Conservation (phyloP, 1,140 invertebrate species). For the Psix sp. region DNA sequence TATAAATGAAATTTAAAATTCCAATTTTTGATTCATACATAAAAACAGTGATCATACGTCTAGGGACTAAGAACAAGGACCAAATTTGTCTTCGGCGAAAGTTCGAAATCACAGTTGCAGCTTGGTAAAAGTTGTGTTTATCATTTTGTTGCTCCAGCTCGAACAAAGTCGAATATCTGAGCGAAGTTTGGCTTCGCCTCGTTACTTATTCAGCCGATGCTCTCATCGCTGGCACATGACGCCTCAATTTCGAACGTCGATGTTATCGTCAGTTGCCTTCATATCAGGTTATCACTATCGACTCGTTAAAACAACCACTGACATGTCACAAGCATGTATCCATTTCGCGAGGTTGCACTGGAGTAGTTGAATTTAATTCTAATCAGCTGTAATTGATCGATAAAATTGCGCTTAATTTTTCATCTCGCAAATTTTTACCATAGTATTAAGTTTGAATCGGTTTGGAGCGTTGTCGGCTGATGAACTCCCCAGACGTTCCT, state of each 20-base stretch:
- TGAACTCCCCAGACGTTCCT: constrained; percentile 18
- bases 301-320: constrained; percentile 25
- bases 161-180: constrained; percentile 24
- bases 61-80: too few relatives aligned
- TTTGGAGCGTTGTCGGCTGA: background rate
- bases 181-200: constrained; percentile 24
- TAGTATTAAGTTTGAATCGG: constrained; percentile 24
- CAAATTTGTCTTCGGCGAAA: too few relatives aligned
- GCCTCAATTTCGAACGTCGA: constrained; percentile 18
- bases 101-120: constrained; percentile 33
- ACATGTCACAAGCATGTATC: constrained; percentile 27
- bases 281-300: constrained; percentile 19
- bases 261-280: constrained; percentile 47
- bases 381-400: constrained; percentile 14
- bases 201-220: constrained; percentile 37
- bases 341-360: background rate
- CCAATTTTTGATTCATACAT: too few relatives aligned
- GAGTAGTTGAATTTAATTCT: constrained; percentile 29
- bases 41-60: too few relatives aligned
- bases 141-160: constrained; percentile 13
- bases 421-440: background rate
- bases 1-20: too few relatives aligned
- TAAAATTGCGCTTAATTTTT: background rate
- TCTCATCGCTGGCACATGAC: constrained; percentile 36
- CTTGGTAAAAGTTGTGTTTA: constrained; percentile 28